Percentiles rank a stretch among this genome's conserved stretches.
These are phyloP conservation scores for Reticulitermes speratus DNA, from an alignment of 1,140 invertebrate species.

Conservation along the genomic window DNA sequence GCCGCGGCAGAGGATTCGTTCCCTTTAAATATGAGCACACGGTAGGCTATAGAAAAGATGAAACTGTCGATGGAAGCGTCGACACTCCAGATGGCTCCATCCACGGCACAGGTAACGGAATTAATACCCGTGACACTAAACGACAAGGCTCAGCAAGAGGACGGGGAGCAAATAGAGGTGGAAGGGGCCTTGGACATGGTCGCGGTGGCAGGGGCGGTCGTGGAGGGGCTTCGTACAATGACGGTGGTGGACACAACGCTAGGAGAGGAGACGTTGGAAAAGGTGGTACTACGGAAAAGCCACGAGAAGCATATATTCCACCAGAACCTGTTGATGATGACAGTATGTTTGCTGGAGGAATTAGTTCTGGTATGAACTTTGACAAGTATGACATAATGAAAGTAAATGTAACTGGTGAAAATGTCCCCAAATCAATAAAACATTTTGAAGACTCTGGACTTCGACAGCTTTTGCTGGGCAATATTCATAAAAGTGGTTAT, in stretches of 20 bases:
- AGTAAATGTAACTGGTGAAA: slow-evolving; percentile 71
- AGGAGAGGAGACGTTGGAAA: background rate
- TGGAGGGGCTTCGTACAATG: background rate
- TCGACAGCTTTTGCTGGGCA: slow-evolving; percentile 66
- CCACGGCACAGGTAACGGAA: background rate
- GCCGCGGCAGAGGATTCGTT: slow-evolving; percentile 9
- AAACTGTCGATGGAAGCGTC: background rate
- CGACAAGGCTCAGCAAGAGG: background rate
- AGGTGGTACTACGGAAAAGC: background rate
- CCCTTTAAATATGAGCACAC: background rate
- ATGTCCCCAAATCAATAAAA: slow-evolving; percentile 61
- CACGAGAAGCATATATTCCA: slow-evolving; percentile 75
- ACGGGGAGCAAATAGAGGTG: background rate
- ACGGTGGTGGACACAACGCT: slow-evolving; percentile 11
- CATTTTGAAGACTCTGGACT: slow-evolving; percentile 72
- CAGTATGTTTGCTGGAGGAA: slow-evolving; percentile 68
- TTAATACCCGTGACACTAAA: background rate
- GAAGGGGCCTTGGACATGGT: slow-evolving; percentile 24
- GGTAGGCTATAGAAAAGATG: background rate
- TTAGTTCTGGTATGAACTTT: slow-evolving; percentile 85
- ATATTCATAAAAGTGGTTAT: slow-evolving; percentile 81
- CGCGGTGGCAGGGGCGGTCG: slow-evolving; percentile 16
- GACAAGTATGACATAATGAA: slow-evolving; percentile 80
- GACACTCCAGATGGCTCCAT: too few relatives aligned
- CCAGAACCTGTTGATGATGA: slow-evolving; percentile 67